These are phyloP conservation scores for Drosophila ambigua DNA, from an alignment of 1,140 invertebrate genomes.

Conservation along the genomic window DNA sequence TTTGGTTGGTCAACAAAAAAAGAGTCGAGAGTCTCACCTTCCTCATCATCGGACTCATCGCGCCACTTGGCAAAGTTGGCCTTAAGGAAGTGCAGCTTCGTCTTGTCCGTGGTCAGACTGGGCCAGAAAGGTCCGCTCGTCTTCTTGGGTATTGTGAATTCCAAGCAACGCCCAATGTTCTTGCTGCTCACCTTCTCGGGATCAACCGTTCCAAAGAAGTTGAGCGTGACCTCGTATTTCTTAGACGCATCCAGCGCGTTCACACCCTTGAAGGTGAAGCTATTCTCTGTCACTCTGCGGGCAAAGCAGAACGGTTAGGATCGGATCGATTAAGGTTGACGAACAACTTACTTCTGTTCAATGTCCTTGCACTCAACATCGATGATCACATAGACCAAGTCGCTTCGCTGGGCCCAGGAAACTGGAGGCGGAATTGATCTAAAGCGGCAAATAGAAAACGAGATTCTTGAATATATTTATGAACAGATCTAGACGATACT, in stretches of 20 bases:
- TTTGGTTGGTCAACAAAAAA: not conserved
- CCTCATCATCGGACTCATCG: slow-evolving; percentile 92
- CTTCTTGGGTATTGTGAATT: slow-evolving; percentile 88
- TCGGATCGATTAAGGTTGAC: not conserved
- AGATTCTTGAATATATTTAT: slow-evolving; percentile 24
- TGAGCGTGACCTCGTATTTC: slow-evolving; percentile 92
- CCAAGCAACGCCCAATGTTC: slow-evolving; percentile 90
- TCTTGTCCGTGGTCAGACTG: slow-evolving; percentile 92
- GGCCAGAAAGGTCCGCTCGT: slow-evolving; percentile 92
- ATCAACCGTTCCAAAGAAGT: slow-evolving; percentile 92
- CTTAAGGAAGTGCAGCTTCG: slow-evolving; percentile 97
- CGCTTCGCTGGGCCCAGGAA: slow-evolving; percentile 95
- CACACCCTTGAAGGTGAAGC: slow-evolving; percentile 92
- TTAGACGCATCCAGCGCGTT: slow-evolving; percentile 93
- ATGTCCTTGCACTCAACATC: slow-evolving; percentile 95
- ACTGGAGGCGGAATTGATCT: slow-evolving; percentile 90
- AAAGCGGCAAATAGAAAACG: slow-evolving; percentile 27
- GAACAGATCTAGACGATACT: slow-evolving; percentile 19
- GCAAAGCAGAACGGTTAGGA: slow-evolving; percentile 6
- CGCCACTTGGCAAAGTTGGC: slow-evolving; percentile 99
- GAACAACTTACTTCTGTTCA: slow-evolving; percentile 87
- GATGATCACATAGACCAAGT: slow-evolving; percentile 93
- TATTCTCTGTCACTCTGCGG: slow-evolving; percentile 89
- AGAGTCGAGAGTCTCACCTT: slow-evolving; percentile 42
- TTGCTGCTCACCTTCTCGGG: slow-evolving; percentile 89